These are phyloP conservation scores for Pyrgilauda ruficollis DNA, from an alignment of 2,113 vertebrate species.

Conservation along the genomic window DNA sequence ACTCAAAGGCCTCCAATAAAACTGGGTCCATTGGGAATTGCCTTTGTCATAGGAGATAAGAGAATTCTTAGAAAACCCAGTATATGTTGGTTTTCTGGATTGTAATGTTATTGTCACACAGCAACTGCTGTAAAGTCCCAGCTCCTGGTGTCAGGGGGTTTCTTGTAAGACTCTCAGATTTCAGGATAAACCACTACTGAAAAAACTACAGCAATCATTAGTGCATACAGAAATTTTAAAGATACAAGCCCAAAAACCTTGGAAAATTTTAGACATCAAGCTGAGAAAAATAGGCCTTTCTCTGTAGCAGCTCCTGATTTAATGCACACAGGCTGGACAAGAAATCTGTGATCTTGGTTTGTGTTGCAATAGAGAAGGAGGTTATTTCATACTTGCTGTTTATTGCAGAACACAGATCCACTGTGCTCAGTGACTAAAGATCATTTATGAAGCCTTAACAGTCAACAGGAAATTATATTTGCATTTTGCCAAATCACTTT, in stretches of 20 bases:
- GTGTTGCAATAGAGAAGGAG: neutral
- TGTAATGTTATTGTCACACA: neutral
- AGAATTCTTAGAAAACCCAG: neutral
- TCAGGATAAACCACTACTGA: neutral
- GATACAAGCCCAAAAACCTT: neutral
- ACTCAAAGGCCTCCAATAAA: neutral
- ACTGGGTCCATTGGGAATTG: neutral
- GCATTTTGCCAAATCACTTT: conserved; percentile 48
- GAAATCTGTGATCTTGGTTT: conserved; percentile 4
- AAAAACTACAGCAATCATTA: neutral
- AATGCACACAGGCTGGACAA: neutral
- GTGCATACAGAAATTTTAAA: neutral
- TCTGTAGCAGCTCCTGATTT: neutral
- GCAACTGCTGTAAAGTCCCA: neutral
- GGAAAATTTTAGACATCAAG: neutral
- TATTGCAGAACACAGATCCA: conserved; percentile 49
- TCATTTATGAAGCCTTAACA: conserved; percentile 18
- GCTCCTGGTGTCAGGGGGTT: neutral
- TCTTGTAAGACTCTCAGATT: neutral
- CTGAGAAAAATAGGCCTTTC: neutral
- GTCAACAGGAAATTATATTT: conserved; percentile 54
- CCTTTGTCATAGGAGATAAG: neutral
- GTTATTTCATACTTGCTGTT: conserved; percentile 37
- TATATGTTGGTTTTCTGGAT: neutral
- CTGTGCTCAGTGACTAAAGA: conserved; percentile 46